Percentiles rank a stretch among this genome's conserved stretches.
These are phyloP conservation scores for Hydrophis major DNA, from an alignment of 2,797 vertebrate genomes.

Conservation along the genomic window DNA sequence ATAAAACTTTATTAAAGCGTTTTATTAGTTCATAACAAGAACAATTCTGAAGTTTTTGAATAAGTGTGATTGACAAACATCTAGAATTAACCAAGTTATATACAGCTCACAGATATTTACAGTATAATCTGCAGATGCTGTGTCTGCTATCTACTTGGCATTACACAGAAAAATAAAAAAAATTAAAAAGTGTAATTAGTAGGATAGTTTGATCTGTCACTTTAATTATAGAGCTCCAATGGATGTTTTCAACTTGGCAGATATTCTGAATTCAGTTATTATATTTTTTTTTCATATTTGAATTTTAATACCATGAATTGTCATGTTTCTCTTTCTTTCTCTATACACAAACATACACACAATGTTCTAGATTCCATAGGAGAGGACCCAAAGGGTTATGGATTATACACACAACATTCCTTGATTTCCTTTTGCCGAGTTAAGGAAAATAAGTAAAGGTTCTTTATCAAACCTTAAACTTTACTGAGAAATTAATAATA, in stretches of 20 bases:
- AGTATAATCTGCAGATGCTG: too few species aligned
- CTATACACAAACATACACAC: background rate
- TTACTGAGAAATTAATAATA: constrained; percentile 60
- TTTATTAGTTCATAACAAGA: too few species aligned
- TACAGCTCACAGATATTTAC: background rate
- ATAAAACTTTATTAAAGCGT: too few species aligned
- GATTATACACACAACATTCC: background rate
- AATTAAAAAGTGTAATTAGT: background rate
- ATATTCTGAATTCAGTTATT: background rate
- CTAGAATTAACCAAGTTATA: background rate
- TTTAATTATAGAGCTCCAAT: background rate
- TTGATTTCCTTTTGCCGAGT: constrained; percentile 24
- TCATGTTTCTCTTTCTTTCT: background rate
- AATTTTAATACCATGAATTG: background rate
- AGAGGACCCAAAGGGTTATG: background rate
- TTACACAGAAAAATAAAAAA: background rate
- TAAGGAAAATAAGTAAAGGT: constrained; percentile 31
- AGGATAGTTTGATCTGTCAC: background rate
- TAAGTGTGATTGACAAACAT: background rate
- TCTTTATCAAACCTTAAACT: constrained; percentile 43
- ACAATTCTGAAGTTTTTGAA: background rate
- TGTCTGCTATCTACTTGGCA: background rate
- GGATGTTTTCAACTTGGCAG: background rate
- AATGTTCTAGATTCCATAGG: background rate
- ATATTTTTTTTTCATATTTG: background rate